phyloP scores from a whole-genome alignment of 1,140 invertebrate genomes.

The Drosophila suzukii region DNA sequence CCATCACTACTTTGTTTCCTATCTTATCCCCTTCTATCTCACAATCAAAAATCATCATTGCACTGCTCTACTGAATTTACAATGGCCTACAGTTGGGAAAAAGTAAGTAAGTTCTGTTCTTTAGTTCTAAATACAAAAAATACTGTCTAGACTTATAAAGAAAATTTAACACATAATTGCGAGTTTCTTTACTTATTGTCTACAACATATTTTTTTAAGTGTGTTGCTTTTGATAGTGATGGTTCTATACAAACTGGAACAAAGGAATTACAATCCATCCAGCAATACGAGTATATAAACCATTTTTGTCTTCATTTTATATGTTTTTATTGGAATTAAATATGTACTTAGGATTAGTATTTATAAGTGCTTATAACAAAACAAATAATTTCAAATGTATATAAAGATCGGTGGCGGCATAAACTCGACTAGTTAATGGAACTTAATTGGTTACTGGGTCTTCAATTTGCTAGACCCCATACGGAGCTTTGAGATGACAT shows the following conservation, averaged over 20 bases:
- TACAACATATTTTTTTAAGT: not conserved
- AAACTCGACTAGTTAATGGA: conserved; percentile 20
- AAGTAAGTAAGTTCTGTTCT: not conserved
- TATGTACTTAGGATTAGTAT: not conserved
- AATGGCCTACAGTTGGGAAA: not conserved
- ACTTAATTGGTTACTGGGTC: conserved; percentile 62
- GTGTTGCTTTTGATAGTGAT: not conserved
- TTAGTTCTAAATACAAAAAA: not conserved
- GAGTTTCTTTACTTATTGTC: too few species aligned
- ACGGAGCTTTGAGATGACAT: conserved; percentile 64
- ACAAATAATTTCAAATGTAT: conserved; percentile 9
- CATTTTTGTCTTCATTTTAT: not conserved
- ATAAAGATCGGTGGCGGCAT: conserved; percentile 6
- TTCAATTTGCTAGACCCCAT: conserved; percentile 80
- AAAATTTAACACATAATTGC: too few species aligned
- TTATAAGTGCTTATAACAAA: conserved; percentile 12
- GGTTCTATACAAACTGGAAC: not conserved
- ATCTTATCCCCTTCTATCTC: not conserved
- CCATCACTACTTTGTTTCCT: not conserved
- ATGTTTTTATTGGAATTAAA: not conserved
- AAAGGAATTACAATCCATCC: too few species aligned
- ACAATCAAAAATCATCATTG: not conserved
- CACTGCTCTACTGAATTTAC: not conserved
- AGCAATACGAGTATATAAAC: too few species aligned
- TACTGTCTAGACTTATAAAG: too few species aligned